phyloP scores from a whole-genome alignment of 2,113 vertebrate genomes.

The Clupea harengus region DNA sequence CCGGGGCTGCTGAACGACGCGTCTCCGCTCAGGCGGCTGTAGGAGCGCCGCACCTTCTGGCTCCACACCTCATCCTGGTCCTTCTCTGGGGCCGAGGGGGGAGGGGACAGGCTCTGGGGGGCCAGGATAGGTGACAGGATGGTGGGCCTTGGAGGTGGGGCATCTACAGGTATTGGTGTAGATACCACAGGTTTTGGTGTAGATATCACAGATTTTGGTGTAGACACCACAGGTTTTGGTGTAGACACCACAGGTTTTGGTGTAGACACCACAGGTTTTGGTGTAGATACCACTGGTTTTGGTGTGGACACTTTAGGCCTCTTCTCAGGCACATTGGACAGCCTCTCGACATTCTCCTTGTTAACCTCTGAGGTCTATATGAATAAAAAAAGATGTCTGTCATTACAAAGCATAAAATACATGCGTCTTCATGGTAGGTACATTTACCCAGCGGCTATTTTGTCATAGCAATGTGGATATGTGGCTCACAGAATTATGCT shows the following conservation, averaged over 20 bases:
- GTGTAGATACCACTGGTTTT: conserved; percentile 35
- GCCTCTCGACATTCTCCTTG: conserved; percentile 65
- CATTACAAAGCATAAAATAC: not conserved
- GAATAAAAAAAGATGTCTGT: not conserved
- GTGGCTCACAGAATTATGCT: not conserved
- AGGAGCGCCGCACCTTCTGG: conserved; percentile 82
- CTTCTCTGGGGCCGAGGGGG: not conserved
- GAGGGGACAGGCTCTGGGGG: conserved; percentile 38
- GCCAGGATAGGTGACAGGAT: conserved; percentile 64
- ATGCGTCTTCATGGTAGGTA: not conserved
- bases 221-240: conserved; percentile 36
- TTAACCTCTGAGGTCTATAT: conserved; percentile 51
- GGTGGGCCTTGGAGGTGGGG: conserved; percentile 38
- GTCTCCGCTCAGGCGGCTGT: conserved; percentile 75
- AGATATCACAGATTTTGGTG: conserved; percentile 36
- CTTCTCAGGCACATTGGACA: conserved; percentile 31
- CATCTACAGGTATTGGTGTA: conserved; percentile 33
- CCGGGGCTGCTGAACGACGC: conserved; percentile 53
- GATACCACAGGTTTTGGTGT: conserved; percentile 40
- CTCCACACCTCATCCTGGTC: conserved; percentile 69
- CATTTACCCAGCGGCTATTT: no score
- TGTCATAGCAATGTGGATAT: no score
- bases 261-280: conserved; percentile 35
- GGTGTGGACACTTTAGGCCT: conserved; percentile 53
- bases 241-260: conserved; percentile 41